phyloP scores from a whole-genome alignment of 2,888 invertebrate genomes.

The Ceriagrion tenellum region DNA sequence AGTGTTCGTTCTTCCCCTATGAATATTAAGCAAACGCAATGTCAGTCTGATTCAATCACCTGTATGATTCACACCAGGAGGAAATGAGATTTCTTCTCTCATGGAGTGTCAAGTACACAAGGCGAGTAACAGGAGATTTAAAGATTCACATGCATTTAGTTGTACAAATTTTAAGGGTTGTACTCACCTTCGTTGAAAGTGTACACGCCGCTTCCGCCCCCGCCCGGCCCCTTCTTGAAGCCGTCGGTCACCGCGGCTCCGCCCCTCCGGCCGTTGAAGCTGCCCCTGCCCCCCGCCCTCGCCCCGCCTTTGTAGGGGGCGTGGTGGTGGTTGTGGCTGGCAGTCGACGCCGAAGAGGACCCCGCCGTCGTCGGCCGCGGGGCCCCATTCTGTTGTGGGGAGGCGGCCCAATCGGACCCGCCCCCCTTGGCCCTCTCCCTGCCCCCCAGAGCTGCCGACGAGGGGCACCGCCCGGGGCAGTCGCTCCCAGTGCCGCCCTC shows the following conservation, averaged over 20 bases:
- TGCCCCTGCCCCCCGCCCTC: background rate
- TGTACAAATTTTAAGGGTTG: background rate
- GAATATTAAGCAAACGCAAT: too few species aligned
- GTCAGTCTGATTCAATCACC: too few species aligned
- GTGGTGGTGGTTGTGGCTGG: conserved; percentile 64
- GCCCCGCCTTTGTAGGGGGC: conserved; percentile 68
- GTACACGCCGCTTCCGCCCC: background rate
- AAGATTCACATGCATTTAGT: too few species aligned
- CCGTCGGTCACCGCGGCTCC: conserved; percentile 48
- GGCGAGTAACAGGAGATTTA: too few species aligned
- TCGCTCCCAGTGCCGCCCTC: conserved; percentile 69
- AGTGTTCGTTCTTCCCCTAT: too few species aligned
- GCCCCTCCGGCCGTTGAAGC: conserved; percentile 1
- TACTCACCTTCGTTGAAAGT: conserved; percentile 59
- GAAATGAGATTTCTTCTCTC: too few species aligned
- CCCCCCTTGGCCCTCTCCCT: conserved; percentile 47
- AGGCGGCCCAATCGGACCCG: conserved; percentile 38
- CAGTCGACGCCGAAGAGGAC: conserved; percentile 62
- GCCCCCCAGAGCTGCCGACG: conserved; percentile 59
- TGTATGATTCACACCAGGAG: too few species aligned
- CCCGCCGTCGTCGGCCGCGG: conserved; percentile 26
- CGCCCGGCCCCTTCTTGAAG: background rate
- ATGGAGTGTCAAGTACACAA: too few species aligned
- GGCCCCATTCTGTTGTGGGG: conserved; percentile 41
- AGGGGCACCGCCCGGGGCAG: conserved; percentile 63